These are phyloP conservation scores for Centropus bengalensis DNA, from an alignment of 2,113 vertebrate genomes.

Conservation along the genomic window DNA sequence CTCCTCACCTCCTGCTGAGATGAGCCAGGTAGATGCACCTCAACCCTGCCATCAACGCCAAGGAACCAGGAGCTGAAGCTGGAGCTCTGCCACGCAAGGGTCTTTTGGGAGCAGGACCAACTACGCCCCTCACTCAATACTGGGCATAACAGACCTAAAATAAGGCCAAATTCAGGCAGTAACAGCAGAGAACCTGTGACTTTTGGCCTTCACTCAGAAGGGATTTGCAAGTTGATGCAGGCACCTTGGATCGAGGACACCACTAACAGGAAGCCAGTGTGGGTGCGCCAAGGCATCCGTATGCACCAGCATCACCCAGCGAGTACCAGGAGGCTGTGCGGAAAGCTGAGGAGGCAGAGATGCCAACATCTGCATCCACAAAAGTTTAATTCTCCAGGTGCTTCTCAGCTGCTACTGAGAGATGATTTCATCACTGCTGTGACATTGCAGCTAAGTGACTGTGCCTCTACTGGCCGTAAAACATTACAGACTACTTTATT, in stretches of 20 bases:
- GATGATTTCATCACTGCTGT: fast-evolving
- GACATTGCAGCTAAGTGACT: neutral
- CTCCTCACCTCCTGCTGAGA: neutral
- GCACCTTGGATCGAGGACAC: neutral
- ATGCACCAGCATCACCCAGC: neutral
- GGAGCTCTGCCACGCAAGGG: neutral
- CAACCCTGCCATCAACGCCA: neutral
- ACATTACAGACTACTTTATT: neutral
- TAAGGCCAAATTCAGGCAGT: neutral
- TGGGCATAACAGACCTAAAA: neutral
- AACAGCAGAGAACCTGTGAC: neutral
- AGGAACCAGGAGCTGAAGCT: neutral
- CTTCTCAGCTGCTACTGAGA: neutral
- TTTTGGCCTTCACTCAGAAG: neutral
- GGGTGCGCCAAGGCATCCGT: neutral
- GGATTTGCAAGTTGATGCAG: neutral
- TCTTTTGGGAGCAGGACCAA: neutral
- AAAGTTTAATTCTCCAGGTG: neutral
- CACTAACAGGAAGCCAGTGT: neutral
- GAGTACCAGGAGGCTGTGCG: neutral
- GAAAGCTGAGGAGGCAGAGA: fast-evolving
- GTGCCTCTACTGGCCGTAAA: fast-evolving
- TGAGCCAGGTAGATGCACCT: fast-evolving
- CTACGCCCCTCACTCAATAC: neutral
- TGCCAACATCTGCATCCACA: neutral